A percentile compares a stretch with the other conserved stretches of the same genome.
These are phyloP conservation scores for Drosophila yooni DNA, from an alignment of 2,888 invertebrate genomes.

Conservation along the genomic window DNA sequence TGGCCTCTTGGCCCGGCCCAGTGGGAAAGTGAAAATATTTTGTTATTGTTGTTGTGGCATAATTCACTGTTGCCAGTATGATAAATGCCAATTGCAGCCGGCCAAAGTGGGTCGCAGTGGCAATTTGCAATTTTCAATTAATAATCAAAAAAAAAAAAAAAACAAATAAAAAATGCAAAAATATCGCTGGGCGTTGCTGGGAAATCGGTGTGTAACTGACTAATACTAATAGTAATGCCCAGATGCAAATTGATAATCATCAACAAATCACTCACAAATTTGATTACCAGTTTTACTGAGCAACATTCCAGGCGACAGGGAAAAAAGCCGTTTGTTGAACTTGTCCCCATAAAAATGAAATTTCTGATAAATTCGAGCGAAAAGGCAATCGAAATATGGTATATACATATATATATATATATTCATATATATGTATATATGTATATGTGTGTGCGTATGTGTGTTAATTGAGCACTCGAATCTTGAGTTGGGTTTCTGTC, in stretches of 20 bases:
- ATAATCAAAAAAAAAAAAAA: constrained; percentile 9
- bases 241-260: constrained; percentile 68
- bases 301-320: constrained; percentile 60
- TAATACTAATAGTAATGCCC: constrained; percentile 57
- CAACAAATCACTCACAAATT: constrained; percentile 40
- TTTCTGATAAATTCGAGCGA: constrained; percentile 46
- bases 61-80: constrained; percentile 65
- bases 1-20: constrained; percentile 54
- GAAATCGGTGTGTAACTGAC: constrained; percentile 50
- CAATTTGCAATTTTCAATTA: constrained; percentile 73
- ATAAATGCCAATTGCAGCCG: constrained; percentile 59
- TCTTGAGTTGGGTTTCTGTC: constrained; percentile 30
- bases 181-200: constrained; percentile 52
- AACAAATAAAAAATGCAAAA: constrained; percentile 16
- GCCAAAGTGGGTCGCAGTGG: constrained; percentile 71
- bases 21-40: constrained; percentile 75
- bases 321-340: constrained; percentile 68
- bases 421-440: constrained; percentile 5
- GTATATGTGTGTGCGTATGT: constrained; percentile 23
- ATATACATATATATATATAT: not conserved
- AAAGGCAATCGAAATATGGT: constrained; percentile 33
- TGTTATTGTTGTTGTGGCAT: constrained; percentile 54
- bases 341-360: constrained; percentile 60
- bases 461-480: constrained; percentile 73
- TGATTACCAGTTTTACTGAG: constrained; percentile 58